Evolutionary conservation across 1,140 invertebrate species (phyloP).

Genomic region (Berghia stephanieae): DNA sequence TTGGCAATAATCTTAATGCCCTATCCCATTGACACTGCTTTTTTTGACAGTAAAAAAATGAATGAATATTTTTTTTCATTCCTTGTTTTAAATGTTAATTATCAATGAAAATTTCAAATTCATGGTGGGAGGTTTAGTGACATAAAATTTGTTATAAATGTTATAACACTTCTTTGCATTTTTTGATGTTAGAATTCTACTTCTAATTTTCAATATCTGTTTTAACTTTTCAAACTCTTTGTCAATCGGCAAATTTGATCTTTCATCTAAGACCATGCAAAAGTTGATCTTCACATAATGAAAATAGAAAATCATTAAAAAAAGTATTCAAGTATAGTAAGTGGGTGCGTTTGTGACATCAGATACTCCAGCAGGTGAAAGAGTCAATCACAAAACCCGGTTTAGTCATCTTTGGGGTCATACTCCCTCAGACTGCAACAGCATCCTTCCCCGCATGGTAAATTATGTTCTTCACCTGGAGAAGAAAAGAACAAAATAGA

Average conservation of each 20-base stretch:
- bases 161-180: no score
- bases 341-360: background rate
- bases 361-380: background rate
- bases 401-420: slow-evolving; percentile 49
- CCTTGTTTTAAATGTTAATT: no score
- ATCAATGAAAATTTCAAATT: no score
- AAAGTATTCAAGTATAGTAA: background rate
- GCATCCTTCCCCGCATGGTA: slow-evolving; percentile 97
- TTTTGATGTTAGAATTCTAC: no score
- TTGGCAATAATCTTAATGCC: no score
- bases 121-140: no score
- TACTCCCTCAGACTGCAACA: slow-evolving; percentile 72
- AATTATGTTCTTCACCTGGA: slow-evolving; percentile 89
- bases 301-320: background rate
- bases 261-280: background rate
- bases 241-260: background rate
- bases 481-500: slow-evolving; percentile 21
- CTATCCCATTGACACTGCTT: no score
- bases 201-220: no score
- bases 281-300: background rate
- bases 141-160: no score
- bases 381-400: background rate
- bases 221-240: background rate
- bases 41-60: no score
- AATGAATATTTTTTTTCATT: no score